Evolutionary conservation across 2,888 invertebrate genomes (phyloP).

Genomic region (Protophormia terraenovae): DNA sequence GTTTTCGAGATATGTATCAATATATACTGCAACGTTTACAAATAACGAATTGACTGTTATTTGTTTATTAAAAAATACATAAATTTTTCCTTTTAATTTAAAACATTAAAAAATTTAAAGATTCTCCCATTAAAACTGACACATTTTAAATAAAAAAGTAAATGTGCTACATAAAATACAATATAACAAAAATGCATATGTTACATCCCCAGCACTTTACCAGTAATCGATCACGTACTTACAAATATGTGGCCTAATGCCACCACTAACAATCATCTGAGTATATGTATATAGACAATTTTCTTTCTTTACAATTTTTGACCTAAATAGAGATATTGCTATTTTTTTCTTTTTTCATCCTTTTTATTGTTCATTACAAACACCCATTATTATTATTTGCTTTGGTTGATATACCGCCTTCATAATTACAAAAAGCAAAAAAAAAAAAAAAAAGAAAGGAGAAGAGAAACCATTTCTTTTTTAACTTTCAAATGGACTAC

Average conservation of each 20-base stretch:
- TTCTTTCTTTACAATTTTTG: constrained; percentile 20
- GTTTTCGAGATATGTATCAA: no score
- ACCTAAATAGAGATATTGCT: constrained; percentile 36
- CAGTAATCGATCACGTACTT: neutral
- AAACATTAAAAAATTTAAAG: no score
- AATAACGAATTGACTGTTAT: no score
- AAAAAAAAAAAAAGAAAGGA: neutral
- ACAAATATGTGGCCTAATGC: neutral
- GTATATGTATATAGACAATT: neutral
- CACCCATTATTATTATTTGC: constrained; percentile 30
- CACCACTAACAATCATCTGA: neutral
- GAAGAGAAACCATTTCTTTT: constrained; percentile 17
- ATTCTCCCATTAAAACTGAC: no score
- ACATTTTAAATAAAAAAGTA: neutral
- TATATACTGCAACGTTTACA: no score
- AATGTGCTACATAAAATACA: neutral
- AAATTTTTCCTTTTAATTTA: no score
- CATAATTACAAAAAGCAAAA: constrained; percentile 52
- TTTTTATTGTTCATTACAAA: constrained; percentile 34
- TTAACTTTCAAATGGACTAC: constrained; percentile 33
- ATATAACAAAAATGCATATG: neutral
- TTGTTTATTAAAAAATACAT: no score
- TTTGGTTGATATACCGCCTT: constrained; percentile 47
- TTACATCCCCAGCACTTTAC: neutral
- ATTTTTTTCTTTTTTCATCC: neutral